These are phyloP conservation scores for Montipora capricornis DNA, from an alignment of 64 coral and sea anemone genomes.

Conservation along the genomic window DNA sequence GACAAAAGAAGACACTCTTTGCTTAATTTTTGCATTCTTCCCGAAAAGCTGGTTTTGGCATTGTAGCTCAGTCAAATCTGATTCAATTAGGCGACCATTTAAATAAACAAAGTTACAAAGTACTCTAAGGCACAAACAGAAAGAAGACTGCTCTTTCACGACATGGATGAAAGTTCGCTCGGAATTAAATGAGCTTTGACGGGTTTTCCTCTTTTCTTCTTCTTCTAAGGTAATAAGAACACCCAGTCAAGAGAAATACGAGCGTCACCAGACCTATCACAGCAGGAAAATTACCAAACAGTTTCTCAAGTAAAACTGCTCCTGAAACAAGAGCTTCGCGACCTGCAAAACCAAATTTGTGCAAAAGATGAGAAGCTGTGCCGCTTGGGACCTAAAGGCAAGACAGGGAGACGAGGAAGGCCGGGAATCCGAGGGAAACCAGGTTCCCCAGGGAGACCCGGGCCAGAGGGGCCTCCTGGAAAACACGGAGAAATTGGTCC, in stretches of 20 bases:
- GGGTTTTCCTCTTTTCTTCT: too few species aligned
- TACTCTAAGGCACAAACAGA: too few species aligned
- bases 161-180: too few species aligned
- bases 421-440: not conserved
- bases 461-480: not conserved
- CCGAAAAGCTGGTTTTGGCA: too few species aligned
- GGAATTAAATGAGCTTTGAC: too few species aligned
- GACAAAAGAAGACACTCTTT: too few species aligned
- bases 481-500: not conserved
- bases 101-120: too few species aligned
- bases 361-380: not conserved
- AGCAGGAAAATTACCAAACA: not conserved
- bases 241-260: not conserved
- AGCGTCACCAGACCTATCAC: not conserved
- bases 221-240: not conserved
- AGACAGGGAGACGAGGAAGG: not conserved
- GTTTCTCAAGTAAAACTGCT: not conserved
- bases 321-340: not conserved
- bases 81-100: too few species aligned
- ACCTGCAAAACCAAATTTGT: not conserved
- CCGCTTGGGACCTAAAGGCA: not conserved
- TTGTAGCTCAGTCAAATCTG: too few species aligned
- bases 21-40: too few species aligned
- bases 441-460: constrained; percentile 20
- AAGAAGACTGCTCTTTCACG: too few species aligned